Evolutionary conservation across 2,888 invertebrate species (phyloP).

Genomic region (Therioaphis trifolii): DNA sequence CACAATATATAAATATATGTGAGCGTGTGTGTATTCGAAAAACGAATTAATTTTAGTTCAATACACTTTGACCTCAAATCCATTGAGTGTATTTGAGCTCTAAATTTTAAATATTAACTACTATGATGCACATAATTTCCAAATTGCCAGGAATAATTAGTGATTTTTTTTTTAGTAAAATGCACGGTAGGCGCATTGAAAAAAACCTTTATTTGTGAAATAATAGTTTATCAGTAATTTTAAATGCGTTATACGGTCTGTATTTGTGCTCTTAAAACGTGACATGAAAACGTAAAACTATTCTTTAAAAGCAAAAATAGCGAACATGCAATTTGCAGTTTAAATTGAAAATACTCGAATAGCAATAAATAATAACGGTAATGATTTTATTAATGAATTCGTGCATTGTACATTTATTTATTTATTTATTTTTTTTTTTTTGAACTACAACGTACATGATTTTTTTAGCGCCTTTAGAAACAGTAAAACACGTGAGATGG

Average conservation of each 20-base stretch:
- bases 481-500: conserved; percentile 1
- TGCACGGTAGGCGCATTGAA: too few relatives aligned
- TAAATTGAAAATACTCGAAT: not conserved
- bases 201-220: conserved; percentile 10
- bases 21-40: too few relatives aligned
- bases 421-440: not conserved
- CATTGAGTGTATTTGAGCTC: too few relatives aligned
- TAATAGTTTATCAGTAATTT: not conserved
- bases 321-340: not conserved
- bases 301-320: not conserved
- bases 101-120: too few relatives aligned
- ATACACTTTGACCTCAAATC: too few relatives aligned
- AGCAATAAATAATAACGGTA: not conserved
- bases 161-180: too few relatives aligned
- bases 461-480: conserved; percentile 4
- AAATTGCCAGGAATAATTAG: too few relatives aligned
- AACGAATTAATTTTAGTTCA: too few relatives aligned
- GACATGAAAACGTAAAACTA: not conserved
- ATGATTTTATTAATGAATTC: not conserved
- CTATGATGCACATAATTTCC: too few relatives aligned
- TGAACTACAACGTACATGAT: not conserved
- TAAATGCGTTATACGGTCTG: too few relatives aligned
- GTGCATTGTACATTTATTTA: not conserved
- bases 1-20: too few relatives aligned
- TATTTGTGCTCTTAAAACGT: not conserved